Conservation (phyloP, 2,888 invertebrate species). For the Dendrolimus pini region DNA sequence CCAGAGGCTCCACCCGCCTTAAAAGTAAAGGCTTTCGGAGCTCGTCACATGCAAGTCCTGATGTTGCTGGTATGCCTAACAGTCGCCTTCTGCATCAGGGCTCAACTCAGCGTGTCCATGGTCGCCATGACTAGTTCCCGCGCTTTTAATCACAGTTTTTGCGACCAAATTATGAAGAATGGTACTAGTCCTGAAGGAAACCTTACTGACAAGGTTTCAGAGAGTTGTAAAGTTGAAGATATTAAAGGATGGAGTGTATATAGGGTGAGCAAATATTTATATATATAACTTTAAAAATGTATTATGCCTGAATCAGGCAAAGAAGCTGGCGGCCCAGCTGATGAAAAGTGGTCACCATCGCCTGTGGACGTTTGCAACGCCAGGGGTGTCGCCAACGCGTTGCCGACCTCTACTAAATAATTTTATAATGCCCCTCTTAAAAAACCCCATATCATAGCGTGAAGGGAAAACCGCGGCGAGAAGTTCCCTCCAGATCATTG, state of each 20-base stretch:
- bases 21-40: background rate
- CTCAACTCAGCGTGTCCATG: constrained; percentile 1
- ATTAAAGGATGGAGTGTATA: background rate
- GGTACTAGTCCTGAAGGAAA: background rate
- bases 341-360: too few species aligned
- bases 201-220: background rate
- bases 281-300: background rate
- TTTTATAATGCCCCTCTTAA: too few species aligned
- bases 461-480: too few species aligned
- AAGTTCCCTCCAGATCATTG: too few species aligned
- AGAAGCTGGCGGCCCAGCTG: too few species aligned
- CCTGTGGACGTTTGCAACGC: too few species aligned
- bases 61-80: background rate
- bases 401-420: too few species aligned
- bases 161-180: background rate
- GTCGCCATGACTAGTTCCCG: background rate
- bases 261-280: background rate
- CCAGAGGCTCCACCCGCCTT: background rate
- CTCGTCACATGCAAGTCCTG: background rate
- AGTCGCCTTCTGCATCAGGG: background rate
- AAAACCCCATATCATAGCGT: too few species aligned
- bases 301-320: too few species aligned
- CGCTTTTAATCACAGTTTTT: background rate
- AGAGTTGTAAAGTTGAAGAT: background rate
- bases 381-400: too few species aligned